Conservation (phyloP, 30 jellyfish, hydroid and myxozoan genomes). For the Aurelia aurita complex sp. Pacific region DNA sequence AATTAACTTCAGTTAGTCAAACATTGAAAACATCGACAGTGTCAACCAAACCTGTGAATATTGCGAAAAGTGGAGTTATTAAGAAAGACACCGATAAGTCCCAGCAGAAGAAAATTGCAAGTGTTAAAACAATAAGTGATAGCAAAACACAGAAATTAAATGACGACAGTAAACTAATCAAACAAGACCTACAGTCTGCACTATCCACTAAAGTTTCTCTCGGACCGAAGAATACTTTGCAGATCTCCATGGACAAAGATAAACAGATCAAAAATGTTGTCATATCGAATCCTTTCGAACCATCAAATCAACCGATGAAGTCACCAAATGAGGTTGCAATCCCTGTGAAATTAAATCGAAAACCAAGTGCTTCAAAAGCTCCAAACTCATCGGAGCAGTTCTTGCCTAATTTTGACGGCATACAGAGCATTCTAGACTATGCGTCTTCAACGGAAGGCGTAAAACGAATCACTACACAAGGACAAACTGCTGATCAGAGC, state of each 20-base stretch:
- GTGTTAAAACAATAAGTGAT: not conserved
- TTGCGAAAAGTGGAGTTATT: not conserved
- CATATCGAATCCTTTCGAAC: constrained; percentile 20
- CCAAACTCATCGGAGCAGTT: not conserved
- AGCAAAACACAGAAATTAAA: not conserved
- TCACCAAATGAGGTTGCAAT: not conserved
- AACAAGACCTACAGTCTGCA: not conserved
- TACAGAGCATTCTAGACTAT: constrained; percentile 55
- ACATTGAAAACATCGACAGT: not conserved
- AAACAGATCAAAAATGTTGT: not conserved
- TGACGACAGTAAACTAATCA: not conserved
- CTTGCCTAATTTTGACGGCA: not conserved
- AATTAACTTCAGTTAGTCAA: not conserved
- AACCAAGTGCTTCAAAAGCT: not conserved
- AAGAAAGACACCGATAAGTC: not conserved
- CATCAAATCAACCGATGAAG: not conserved
- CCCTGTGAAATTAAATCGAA: constrained; percentile 9
- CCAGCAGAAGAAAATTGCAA: not conserved
- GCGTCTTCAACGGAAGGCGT: constrained; percentile 37
- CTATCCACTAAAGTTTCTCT: not conserved
- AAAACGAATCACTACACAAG: not conserved
- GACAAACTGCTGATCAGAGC: not conserved
- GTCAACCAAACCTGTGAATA: not conserved
- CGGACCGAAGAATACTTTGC: not conserved
- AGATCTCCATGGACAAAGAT: not conserved